These are phyloP conservation scores for Nesidiocoris tenuis DNA, from an alignment of 2,888 invertebrate genomes.

Conservation along the genomic window DNA sequence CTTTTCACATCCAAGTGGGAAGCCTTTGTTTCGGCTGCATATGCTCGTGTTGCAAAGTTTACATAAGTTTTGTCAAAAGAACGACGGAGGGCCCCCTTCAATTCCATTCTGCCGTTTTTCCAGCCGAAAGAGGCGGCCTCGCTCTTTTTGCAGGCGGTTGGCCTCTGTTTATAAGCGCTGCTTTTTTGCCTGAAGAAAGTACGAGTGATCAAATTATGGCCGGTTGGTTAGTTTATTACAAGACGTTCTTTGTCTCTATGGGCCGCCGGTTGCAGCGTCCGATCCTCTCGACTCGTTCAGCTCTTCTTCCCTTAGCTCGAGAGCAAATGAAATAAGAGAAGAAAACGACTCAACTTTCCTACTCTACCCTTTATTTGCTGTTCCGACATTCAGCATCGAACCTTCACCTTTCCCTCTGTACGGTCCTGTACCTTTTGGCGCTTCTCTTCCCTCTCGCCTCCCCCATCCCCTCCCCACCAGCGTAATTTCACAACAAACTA, in stretches of 20 bases:
- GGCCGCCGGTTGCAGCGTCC: not conserved
- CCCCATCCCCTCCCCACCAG: not conserved
- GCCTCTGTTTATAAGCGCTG: not conserved
- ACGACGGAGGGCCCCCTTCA: not conserved
- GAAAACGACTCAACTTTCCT: not conserved
- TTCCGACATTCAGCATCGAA: not conserved
- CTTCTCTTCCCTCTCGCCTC: not conserved
- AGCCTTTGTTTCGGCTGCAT: not conserved
- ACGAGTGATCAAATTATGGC: not conserved
- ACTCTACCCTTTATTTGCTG: not conserved
- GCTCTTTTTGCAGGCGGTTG: not conserved
- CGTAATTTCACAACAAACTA: not conserved
- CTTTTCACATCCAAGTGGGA: not conserved
- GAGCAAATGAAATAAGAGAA: not conserved
- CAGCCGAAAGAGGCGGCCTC: not conserved
- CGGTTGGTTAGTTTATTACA: not conserved
- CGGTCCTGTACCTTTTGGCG: not conserved
- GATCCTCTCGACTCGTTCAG: not conserved
- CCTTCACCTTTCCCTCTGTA: not conserved
- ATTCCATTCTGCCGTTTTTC: not conserved
- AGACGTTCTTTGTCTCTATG: not conserved
- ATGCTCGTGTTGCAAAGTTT: not conserved
- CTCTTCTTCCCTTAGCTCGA: not conserved
- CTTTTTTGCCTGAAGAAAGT: not conserved
- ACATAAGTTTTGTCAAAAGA: not conserved